Evolutionary conservation across 2,797 vertebrate species (phyloP).

Genomic region (Tamandua tetradactyla): DNA sequence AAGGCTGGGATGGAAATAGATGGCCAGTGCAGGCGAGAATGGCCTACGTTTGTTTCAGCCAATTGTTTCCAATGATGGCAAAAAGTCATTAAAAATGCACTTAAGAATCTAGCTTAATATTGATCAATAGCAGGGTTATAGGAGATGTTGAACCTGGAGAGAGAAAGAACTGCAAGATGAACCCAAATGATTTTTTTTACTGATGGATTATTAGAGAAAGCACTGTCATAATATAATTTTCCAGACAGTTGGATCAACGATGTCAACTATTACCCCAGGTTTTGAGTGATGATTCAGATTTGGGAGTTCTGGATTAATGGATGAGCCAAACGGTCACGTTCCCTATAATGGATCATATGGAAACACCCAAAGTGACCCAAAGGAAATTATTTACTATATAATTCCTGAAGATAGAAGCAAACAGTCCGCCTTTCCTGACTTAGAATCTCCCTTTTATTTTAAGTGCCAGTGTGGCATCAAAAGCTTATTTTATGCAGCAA

Average conservation of each 20-base stretch:
- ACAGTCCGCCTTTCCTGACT: neutral
- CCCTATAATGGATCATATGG: neutral
- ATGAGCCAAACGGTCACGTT: neutral
- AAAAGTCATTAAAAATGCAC: constrained; percentile 74
- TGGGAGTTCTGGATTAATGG: constrained; percentile 60
- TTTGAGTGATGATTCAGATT: neutral
- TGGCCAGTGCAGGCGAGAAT: neutral
- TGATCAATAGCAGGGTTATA: constrained; percentile 36
- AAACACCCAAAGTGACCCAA: neutral
- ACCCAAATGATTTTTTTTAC: constrained; percentile 49
- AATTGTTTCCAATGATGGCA: constrained; percentile 19
- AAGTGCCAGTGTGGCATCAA: neutral
- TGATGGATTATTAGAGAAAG: constrained; percentile 60
- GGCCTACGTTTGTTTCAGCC: constrained; percentile 53
- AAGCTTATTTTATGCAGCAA: neutral
- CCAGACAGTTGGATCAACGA: constrained; percentile 45
- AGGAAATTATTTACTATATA: neutral
- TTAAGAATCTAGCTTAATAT: constrained; percentile 57
- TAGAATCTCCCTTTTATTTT: neutral
- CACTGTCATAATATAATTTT: constrained; percentile 54
- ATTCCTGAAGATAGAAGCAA: neutral
- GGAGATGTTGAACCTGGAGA: neutral
- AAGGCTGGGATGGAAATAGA: constrained; percentile 48
- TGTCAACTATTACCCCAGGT: constrained; percentile 5
- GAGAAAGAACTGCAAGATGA: neutral